phyloP scores from a whole-genome alignment of 1,140 invertebrate species.

The Drosophila mayri region DNA sequence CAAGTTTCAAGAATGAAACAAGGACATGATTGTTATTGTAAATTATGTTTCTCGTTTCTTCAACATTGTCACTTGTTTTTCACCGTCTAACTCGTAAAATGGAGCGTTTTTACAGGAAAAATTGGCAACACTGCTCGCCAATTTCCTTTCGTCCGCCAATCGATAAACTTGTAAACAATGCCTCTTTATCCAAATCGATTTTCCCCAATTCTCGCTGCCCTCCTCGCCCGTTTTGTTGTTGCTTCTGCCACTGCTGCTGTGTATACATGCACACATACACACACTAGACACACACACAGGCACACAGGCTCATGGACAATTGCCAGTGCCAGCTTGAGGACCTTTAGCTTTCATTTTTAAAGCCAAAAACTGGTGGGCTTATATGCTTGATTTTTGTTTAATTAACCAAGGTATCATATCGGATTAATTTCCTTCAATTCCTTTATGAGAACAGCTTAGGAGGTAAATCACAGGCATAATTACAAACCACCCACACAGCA shows the following conservation, averaged over 20 bases:
- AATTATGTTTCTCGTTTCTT: neutral
- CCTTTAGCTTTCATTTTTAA: neutral
- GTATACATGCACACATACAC: conserved; percentile 57
- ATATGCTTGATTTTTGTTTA: neutral
- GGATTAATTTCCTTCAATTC: too few species aligned
- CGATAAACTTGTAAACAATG: conserved; percentile 79
- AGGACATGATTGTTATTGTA: neutral
- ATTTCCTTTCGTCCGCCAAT: conserved; percentile 40
- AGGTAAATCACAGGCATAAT: too few species aligned
- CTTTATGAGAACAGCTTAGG: too few species aligned
- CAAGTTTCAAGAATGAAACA: neutral
- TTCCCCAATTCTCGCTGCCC: conserved; percentile 69
- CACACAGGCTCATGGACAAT: conserved; percentile 32
- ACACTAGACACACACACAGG: conserved; percentile 24
- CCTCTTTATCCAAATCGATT: conserved; percentile 68
- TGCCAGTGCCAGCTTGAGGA: conserved; percentile 8
- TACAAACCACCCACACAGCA: too few species aligned
- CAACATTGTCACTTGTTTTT: neutral
- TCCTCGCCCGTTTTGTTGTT: conserved; percentile 54
- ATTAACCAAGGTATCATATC: too few species aligned
- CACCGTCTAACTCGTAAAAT: neutral
- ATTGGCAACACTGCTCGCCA: conserved; percentile 14
- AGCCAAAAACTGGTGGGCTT: neutral
- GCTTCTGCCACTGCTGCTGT: conserved; percentile 58
- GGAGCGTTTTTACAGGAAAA: neutral